These are phyloP conservation scores for Platichthys flesus DNA, from an alignment of 2,113 vertebrate species.

Conservation along the genomic window DNA sequence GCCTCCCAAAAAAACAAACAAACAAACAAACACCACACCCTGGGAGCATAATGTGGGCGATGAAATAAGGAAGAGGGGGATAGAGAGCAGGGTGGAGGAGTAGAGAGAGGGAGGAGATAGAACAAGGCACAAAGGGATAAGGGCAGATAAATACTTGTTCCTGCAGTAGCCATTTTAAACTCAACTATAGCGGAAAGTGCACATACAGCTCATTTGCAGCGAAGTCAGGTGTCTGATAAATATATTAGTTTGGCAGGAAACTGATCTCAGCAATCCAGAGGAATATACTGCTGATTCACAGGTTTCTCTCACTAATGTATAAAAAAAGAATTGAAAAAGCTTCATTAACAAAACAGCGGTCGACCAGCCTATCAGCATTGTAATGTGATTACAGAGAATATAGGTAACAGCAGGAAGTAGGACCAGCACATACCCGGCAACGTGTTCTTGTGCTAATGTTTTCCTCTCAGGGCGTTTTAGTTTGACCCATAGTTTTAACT, in stretches of 20 bases:
- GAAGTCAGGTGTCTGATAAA: conserved; percentile 2
- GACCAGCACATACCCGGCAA: not conserved
- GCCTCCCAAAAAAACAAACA: conserved; percentile 71
- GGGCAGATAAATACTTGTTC: conserved; percentile 7
- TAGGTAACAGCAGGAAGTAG: not conserved
- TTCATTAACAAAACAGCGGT: conserved; percentile 2
- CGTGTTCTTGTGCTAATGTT: not conserved
- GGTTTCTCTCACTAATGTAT: not conserved
- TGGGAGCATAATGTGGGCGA: conserved; percentile 25
- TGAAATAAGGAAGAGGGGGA: conserved; percentile 11
- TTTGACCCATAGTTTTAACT: too few relatives aligned
- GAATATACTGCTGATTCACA: not conserved
- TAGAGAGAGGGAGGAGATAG: not conserved
- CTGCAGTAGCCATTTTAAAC: conserved; percentile 2
- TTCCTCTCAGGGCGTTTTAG: not conserved
- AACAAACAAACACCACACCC: conserved; percentile 54
- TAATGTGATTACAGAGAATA: conserved; percentile 5
- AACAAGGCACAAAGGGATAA: not conserved
- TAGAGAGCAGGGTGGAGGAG: not conserved
- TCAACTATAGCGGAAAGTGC: not conserved
- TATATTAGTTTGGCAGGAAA: not conserved
- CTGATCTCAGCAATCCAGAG: not conserved
- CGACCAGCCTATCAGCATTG: too few relatives aligned
- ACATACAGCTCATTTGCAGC: not conserved
- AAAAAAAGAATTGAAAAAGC: not conserved